Conservation (phyloP, 2,113 vertebrate genomes). For the Callipepla squamata region DNA sequence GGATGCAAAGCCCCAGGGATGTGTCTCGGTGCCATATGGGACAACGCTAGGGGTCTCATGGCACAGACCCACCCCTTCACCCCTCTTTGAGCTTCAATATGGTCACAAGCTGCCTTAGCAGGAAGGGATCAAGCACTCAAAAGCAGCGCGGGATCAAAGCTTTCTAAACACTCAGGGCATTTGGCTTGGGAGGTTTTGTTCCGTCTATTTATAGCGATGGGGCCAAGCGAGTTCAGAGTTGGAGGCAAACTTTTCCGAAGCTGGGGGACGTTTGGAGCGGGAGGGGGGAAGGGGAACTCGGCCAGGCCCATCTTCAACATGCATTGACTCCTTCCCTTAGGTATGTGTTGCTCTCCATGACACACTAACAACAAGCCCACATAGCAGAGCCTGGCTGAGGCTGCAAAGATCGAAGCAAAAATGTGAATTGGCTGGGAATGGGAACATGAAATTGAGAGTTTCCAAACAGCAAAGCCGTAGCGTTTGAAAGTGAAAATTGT, state of each 20-base stretch:
- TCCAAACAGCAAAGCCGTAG: constrained; percentile 7
- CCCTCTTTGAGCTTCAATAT: not conserved
- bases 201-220: constrained; percentile 60
- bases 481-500: constrained; percentile 17
- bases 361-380: constrained; percentile 13
- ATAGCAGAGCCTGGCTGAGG: constrained; percentile 40
- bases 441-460: constrained; percentile 28
- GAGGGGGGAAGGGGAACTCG: constrained; percentile 42
- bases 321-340: constrained; percentile 61
- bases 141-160: constrained; percentile 39
- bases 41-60: not conserved
- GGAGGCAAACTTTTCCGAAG: constrained; percentile 63
- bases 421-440: constrained; percentile 24
- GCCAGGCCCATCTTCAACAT: constrained; percentile 45
- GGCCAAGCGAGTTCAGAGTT: constrained; percentile 57
- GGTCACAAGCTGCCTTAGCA: not conserved
- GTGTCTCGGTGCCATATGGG: no score
- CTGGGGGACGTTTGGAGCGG: constrained; percentile 49
- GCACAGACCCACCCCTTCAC: not conserved
- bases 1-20: not conserved
- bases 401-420: constrained; percentile 2
- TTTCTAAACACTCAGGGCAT: constrained; percentile 54
- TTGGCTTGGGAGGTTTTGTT: constrained; percentile 56
- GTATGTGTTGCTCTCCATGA: constrained; percentile 66
- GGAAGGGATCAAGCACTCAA: constrained; percentile 22